Base-by-base conservation (phyloP, 2,888 invertebrate genomes). In the Aporophyla lueneburgensis region DNA sequence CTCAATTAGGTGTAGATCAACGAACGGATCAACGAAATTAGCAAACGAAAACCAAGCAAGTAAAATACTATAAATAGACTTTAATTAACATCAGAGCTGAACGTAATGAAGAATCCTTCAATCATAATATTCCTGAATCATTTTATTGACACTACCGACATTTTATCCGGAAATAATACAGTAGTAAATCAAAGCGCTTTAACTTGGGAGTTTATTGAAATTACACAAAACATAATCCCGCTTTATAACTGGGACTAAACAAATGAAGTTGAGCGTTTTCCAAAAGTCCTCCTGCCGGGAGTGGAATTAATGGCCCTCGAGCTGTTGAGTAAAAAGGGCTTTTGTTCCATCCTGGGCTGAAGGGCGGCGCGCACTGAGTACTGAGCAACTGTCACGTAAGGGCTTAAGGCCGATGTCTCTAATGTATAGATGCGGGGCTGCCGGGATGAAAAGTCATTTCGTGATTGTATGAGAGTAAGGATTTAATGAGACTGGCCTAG, bases 221-320 rank as follows among this genome's bases (percentile, higher is more conserved):
- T 86, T 84, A 87, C 76, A 87, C 86, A 87, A 82, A 87, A 84
- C 84, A 83, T 86, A 85, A 88, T 83, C 80, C 80, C 71, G 81
- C 79, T 84, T 86, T 87, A 87, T 83, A 84, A 86, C 86, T 74
- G 83, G 76, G 81, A 84, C 84, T 89, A 89, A 90, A 89, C 89
- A 90, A 91, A 91, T 89, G 88, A 89, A 91, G 86, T 90, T 82
- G 85, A 91, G 89, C 85, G 87, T 89, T 88, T 88, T 84, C 83
- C 76, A 76, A 87, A 88, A 88, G 84, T 87, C 81, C 88, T 88
- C 74, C 70, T 73, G 63, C 73, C 40, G 74, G 76, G 83, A 88
- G 86, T 78, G 87, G 88, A 87, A 88, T 88, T 88, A 88, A 89
- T 86, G 86, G 81, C 86, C 84, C 89, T 89, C 82, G 59, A 83